Conservation (phyloP, 2,888 invertebrate genomes). For the Drosophila parthenogenetica region DNA sequence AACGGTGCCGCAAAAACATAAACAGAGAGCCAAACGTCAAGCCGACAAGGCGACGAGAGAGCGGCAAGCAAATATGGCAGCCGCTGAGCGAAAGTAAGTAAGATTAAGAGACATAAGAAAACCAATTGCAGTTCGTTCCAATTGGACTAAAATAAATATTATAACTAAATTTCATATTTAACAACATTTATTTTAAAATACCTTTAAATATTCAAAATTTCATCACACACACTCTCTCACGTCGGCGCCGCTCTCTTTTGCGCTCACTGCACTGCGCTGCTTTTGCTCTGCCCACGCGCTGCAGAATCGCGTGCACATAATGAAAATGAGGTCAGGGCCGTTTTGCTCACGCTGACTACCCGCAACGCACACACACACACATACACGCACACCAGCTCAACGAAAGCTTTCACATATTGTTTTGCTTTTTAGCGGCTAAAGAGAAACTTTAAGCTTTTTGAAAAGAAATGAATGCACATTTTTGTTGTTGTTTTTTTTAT, state of each 20-base stretch:
- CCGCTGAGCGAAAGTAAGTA: background rate
- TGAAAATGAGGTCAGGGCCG: conserved; percentile 84
- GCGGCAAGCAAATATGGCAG: conserved; percentile 28
- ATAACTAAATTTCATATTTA: too few species aligned
- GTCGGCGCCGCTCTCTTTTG: conserved; percentile 57
- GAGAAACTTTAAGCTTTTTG: conserved; percentile 34
- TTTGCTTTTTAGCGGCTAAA: conserved; percentile 38
- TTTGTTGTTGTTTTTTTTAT: conserved; percentile 15
- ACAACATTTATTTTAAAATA: too few species aligned
- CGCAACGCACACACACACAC: conserved; percentile 28
- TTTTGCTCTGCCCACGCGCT: conserved; percentile 68
- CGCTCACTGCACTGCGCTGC: conserved; percentile 48
- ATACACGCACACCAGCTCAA: conserved; percentile 15
- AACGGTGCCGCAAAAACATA: conserved; percentile 77
- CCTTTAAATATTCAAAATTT: background rate
- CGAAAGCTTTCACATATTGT: conserved; percentile 32
- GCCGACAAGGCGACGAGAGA: conserved; percentile 42
- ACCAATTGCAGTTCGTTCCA: too few species aligned
- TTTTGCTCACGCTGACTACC: conserved; percentile 81
- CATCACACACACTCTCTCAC: conserved; percentile 39
- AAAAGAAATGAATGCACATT: conserved; percentile 5
- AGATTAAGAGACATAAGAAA: background rate
- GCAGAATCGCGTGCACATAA: conserved; percentile 71
- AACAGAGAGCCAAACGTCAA: conserved; percentile 71
- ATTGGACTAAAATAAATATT: too few species aligned